A percentile compares a stretch with the other conserved stretches of the same genome.
Conservation (phyloP, 1,140 invertebrate genomes). For the Musca vetustissima region DNA sequence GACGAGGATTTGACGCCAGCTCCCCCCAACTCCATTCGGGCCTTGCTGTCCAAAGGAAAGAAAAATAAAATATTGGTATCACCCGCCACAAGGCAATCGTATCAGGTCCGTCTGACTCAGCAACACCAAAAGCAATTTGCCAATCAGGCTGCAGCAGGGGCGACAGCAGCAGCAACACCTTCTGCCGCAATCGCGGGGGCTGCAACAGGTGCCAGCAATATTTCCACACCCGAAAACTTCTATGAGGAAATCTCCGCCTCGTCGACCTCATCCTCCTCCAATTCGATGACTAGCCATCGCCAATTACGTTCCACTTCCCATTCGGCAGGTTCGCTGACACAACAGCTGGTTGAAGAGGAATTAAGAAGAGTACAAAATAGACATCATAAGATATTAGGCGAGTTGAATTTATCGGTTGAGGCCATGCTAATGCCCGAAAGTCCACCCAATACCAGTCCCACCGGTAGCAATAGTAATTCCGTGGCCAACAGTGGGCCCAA, state of each 20-base stretch:
- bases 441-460: constrained; percentile 41
- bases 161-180: neutral
- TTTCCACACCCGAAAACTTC: constrained; percentile 80
- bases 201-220: constrained; percentile 36
- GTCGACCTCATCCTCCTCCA: constrained; percentile 9
- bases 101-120: constrained; percentile 50
- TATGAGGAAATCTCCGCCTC: constrained; percentile 77
- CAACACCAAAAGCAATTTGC: constrained; percentile 57
- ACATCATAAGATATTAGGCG: constrained; percentile 78
- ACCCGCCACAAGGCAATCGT: constrained; percentile 41
- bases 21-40: constrained; percentile 55
- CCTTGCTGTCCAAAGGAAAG: constrained; percentile 49
- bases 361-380: constrained; percentile 74
- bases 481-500: constrained; percentile 25
- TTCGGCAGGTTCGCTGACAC: constrained; percentile 59
- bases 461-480: neutral
- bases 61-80: constrained; percentile 49
- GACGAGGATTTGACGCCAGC: constrained; percentile 46
- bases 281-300: constrained; percentile 32
- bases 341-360: constrained; percentile 77
- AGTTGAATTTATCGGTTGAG: constrained; percentile 83
- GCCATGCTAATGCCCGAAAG: constrained; percentile 80
- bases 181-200: neutral
- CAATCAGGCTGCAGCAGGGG: neutral
- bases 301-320: constrained; percentile 39